Base-by-base conservation (phyloP, 2,888 invertebrate genomes). In the Caenorhabditis afra region DNA sequence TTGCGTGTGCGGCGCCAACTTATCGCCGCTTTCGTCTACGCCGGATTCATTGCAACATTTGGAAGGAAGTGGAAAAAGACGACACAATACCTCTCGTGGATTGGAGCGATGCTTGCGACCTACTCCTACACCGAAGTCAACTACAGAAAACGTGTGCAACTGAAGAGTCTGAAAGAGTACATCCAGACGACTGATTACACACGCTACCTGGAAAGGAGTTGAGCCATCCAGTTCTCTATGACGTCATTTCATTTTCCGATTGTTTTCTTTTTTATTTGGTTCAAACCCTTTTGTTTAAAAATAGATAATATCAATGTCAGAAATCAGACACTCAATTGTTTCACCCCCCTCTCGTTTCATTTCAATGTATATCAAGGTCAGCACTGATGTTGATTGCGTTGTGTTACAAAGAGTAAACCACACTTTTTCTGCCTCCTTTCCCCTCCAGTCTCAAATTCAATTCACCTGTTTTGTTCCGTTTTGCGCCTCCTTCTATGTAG, bases 111-210 rank as follows among this genome's bases (percentile, higher is more conserved):
- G 49, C 0, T 75, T 3, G 23, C 68, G 11, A 74, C 77, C 0
- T 74, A 64, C 62, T 47, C 62, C 1, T 65, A 39, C 29, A 65
- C 70, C 1, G 77, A 81, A 59, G 74, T 80, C 66, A 73, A 64
- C 44, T 71, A 79, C 39, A 64, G 87, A 70, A 75, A 78, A 29
- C 41, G 23, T 10, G 79, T 87, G 11, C 66, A 81, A 7, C 53
- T 88, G 81, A 88, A 86, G 75, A 81, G 81, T 45, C 53, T 88
- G 18, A 84, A 88, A 45, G 87, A 88, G 37, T 88, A 87, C 79
- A 73, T 77, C 57, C 68, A 80, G 58, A 45, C 50, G 1, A 10
- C 57, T 35, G 64, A 73, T 16, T 73, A 64, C 35, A 16, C 73
- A 0, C 65, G 52, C 20, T 74, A 64, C 22, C 49, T 73, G 47